Evolutionary conservation across 2,888 invertebrate species (phyloP), one percentile per base, ranked within the genome.

Genomic region (Tortrix viridana): DNA sequence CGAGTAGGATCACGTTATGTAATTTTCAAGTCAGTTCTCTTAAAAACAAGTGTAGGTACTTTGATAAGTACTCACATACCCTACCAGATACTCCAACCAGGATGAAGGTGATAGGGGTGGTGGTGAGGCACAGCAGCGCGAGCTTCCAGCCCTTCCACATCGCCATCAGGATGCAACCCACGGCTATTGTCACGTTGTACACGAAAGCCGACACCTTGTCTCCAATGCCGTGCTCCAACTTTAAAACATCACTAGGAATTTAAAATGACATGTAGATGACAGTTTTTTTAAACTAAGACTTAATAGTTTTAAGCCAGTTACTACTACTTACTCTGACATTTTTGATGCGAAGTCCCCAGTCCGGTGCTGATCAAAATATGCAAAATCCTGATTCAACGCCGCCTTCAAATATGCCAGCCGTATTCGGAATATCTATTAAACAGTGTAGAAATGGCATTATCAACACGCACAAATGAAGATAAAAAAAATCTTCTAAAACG

Each of bases 141-240:
- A 97, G 82, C 76, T 96, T 93, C 97, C 97, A 97, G 4, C 97
- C 97, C 75, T 95, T 94, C 0, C 92, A 75, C 69, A 96, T 93
- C 0, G 96, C 95, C 75, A 96, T 89, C 5, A 93, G 81, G 38
- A 96, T 77, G 18, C 95, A 94, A 1, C 94, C 93, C 0, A 95
- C n/a, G 68, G 95, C 95, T 0, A 94, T 92, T 0, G 94, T 88
- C 66, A 95, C 81, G 76, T 94, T 95, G 76, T 95, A 95, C 4
- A 94, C 79, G 68, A 96, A 95, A 71, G 95, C 93, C 0, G 95
- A 94, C 41, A 96, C 92, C 80, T 97, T 97, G 76, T 97, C 97
- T 0, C 96, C 96, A 23, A 96, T 93, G 1, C 97, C 97, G 71
- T 96, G 96, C 82, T 96, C 96, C 69, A 96, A 88, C 82, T 95